These are phyloP conservation scores for Pampusana beccarii DNA, from an alignment of 2,113 vertebrate genomes.

Conservation along the genomic window DNA sequence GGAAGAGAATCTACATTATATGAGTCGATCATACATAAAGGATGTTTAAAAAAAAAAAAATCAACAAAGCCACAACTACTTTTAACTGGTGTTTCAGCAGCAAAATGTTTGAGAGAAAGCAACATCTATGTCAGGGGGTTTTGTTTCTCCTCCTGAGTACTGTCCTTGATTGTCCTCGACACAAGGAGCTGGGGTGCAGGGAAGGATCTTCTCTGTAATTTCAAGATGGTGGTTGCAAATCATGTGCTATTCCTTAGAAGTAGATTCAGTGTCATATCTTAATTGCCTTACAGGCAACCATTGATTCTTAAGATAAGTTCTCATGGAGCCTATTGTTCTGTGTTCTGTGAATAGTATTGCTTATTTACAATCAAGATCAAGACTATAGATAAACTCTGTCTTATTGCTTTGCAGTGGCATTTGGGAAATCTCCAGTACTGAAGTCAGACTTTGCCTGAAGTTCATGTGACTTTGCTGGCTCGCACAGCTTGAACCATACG, in stretches of 20 bases:
- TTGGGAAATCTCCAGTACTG: neutral
- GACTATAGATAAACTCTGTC: neutral
- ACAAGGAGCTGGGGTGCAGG: fast-evolving
- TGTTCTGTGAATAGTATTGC: neutral
- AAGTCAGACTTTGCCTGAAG: neutral
- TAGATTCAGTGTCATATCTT: neutral
- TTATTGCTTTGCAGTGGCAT: neutral
- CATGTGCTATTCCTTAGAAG: fast-evolving
- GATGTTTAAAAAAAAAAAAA: neutral
- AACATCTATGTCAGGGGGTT: neutral
- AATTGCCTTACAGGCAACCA: neutral
- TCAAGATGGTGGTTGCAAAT: neutral
- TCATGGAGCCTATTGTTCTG: fast-evolving
- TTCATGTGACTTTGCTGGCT: neutral
- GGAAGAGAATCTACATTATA: neutral
- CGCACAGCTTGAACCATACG: neutral
- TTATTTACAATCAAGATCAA: neutral
- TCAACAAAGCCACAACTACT: neutral
- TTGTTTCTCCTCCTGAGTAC: neutral
- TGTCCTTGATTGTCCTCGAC: neutral
- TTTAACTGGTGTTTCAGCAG: neutral
- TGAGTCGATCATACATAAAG: neutral
- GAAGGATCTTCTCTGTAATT: neutral
- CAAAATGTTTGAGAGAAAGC: neutral
- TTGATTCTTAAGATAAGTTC: neutral